Conservation (phyloP, 2,888 invertebrate genomes). For the Morpho helenor region DNA sequence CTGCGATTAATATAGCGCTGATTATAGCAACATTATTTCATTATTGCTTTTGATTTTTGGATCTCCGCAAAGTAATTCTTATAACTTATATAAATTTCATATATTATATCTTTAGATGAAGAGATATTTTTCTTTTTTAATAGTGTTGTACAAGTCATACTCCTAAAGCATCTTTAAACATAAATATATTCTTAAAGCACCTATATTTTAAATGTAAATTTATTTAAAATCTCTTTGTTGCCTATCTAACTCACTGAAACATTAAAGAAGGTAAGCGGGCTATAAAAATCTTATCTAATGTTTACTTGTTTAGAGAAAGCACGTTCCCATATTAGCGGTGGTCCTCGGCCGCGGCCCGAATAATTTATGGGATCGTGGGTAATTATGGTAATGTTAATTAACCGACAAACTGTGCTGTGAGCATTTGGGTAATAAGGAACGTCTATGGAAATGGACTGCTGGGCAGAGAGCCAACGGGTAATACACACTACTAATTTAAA, state of each 20-base stretch:
- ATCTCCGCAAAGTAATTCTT: too few relatives aligned
- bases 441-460: constrained; percentile 4
- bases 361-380: constrained; percentile 27
- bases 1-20: too few relatives aligned
- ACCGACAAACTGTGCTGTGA: constrained; percentile 17
- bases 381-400: constrained; percentile 30
- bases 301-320: constrained; percentile 18
- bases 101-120: too few relatives aligned
- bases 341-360: constrained; percentile 19
- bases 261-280: constrained; percentile 9
- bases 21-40: too few relatives aligned
- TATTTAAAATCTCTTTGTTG: constrained; percentile 8
- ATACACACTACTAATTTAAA: too few relatives aligned
- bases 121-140: too few relatives aligned
- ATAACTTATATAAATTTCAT: too few relatives aligned
- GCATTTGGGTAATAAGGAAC: constrained; percentile 24
- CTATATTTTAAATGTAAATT: constrained; percentile 1
- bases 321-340: constrained; percentile 27
- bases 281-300: constrained; percentile 25
- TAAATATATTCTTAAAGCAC: not conserved
- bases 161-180: too few relatives aligned
- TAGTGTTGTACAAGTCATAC: too few relatives aligned
- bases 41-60: too few relatives aligned
- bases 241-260: constrained; percentile 4
- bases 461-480: not conserved